Conservation (phyloP, 1,140 invertebrate genomes). For the Papilio aristodemus region DNA sequence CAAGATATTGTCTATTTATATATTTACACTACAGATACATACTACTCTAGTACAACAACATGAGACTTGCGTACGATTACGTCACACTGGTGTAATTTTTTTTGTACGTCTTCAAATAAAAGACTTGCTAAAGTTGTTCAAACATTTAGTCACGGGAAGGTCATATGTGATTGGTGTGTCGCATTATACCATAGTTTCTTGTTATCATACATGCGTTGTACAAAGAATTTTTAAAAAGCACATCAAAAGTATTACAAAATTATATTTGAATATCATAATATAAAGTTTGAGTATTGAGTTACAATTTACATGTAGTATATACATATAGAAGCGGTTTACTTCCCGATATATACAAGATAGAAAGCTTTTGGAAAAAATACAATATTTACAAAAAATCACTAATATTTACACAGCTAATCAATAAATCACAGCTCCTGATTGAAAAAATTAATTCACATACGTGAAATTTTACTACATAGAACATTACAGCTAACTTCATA, state of each 20-base stretch:
- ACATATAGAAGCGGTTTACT: conserved; percentile 56
- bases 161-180: not conserved
- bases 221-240: not conserved
- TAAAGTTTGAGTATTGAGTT: conserved; percentile 16
- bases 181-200: too few species aligned
- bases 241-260: conserved; percentile 16
- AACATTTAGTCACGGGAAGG: not conserved
- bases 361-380: conserved; percentile 26
- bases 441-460: conserved; percentile 52
- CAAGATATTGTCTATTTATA: not conserved
- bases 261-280: conserved; percentile 12
- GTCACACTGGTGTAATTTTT: not conserved
- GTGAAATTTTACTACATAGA: conserved; percentile 44
- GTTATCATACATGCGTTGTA: not conserved
- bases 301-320: conserved; percentile 40
- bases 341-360: conserved; percentile 47
- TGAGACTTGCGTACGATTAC: not conserved
- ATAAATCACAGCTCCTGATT: conserved; percentile 77
- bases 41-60: not conserved
- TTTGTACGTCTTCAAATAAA: not conserved
- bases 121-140: too few species aligned
- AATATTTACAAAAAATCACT: conserved; percentile 44
- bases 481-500: conserved; percentile 40
- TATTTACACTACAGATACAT: not conserved
- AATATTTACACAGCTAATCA: conserved; percentile 64